Base-by-base conservation (phyloP, 2,888 invertebrate species). In the Nycteola revayana region DNA sequence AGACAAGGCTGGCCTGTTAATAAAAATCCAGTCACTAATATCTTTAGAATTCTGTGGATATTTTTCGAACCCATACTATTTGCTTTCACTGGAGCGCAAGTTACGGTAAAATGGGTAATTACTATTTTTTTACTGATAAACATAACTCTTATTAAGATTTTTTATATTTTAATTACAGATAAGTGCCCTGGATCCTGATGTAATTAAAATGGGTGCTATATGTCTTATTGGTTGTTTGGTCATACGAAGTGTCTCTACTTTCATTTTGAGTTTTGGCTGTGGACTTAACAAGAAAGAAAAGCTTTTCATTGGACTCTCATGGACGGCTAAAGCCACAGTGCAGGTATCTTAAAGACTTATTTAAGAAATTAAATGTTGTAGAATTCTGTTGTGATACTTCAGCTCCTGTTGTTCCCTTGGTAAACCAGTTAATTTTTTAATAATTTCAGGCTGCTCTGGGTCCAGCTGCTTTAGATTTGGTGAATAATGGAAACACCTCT, bases 251-350 rank as follows among this genome's bases (percentile, higher is more conserved):
- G 37, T 91, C 0, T 79, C 80, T 0, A 94, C 94, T 0, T 86
- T 92, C 25, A 33, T 92, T 0, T 85, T 93, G 0, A 91, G 93
- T 9, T 90, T 93, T 36, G 92, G 94, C 1, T 93, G 94, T 34
- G 92, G 92, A 20, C 82, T 96, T 14, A 95, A 93, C 66, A 75
- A 91, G 23, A 95, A 94, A 66, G 97, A 97, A 69, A 94, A 94
- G 61, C 68, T 96, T 6, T 97, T 97, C 66, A 93, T 96, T 32
- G 92, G 96, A 0, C 72, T 96, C 1, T 92, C 96, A 1, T 96
- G 95, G 93, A 92, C 96, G 84, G 94, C 96, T 0, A 97, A 97
- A 80, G 97, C 96, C 9, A 96, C 97, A 7, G 96, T 97, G 1
- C 96, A 95, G 91, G 95, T 93, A 80, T 59, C 7, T 18, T 3